Base-by-base conservation (phyloP, 2,113 vertebrate genomes). In the rabbit (Oryctolagus cuniculus) region DNA sequence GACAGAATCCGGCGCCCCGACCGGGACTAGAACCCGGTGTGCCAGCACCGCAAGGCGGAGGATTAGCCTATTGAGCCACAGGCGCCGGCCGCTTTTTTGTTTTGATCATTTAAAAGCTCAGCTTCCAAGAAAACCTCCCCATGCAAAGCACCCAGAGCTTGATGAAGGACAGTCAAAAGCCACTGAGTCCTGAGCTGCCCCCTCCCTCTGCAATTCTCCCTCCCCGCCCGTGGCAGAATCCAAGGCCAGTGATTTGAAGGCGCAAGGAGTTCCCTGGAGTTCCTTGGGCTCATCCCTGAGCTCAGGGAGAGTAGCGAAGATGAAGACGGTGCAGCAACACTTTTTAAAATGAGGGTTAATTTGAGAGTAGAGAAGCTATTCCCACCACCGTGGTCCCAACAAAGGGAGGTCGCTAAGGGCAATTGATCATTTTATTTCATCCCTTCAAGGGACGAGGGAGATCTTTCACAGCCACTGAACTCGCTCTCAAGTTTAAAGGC, bases 391-490 rank as follows among this genome's bases (percentile, higher is more conserved):
- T 36, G 55, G 63, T 49, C 69, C 87, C 77, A 63, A 67, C 92
- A 92, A 69, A 44, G 67, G 63, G 58, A 96, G 70, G 74, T 10
- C 64, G 93, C 73, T 92, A 80, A 91, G 88, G 88, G 89, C 8
- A 2, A 96, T 29, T 87, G 96, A 95, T 95, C 95, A 93, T 91
- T 97, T 95, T 87, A 88, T 95, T 93, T 93, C 92, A 92, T 95
- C 88, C 83, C 95, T 96, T 92, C 74, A 89, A 92, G 81, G 77
- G 78, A 73, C 64, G 63, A 51, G 94, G 74, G 63, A 78, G 58
- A 86, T 82, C 84, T 89, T 96, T 97, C 89, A 87, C 21, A 90
- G 87, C 74, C 36, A n/a, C 84, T 79, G 74, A 94, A 90, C 88
- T 93, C 25, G 1, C 38, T 94, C 87, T 89, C 81, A 72, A 82